phyloP scores from a whole-genome alignment of 2,797 vertebrate species.

The Sebastes alutus region DNA sequence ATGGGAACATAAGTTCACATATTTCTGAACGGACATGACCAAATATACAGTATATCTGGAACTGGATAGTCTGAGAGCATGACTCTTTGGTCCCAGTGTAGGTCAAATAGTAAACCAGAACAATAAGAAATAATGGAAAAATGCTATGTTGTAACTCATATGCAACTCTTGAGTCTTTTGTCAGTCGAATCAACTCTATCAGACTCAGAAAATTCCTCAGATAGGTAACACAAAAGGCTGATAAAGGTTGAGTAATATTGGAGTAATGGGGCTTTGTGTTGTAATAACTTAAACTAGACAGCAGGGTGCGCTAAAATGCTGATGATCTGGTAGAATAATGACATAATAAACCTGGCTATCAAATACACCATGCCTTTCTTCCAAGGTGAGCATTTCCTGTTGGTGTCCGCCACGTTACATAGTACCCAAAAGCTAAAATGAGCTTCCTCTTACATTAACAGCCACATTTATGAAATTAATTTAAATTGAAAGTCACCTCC shows the following conservation, averaged over 20 bases:
- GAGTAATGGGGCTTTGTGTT: not conserved
- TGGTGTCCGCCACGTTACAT: too few species aligned
- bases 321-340: not conserved
- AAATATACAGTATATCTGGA: not conserved
- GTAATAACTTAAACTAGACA: constrained; percentile 20
- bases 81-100: not conserved
- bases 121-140: not conserved
- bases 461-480: too few species aligned
- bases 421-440: not conserved
- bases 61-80: not conserved
- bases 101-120: not conserved
- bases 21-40: not conserved
- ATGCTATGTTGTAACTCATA: constrained; percentile 18
- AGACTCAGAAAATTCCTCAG: not conserved
- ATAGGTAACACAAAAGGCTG: not conserved
- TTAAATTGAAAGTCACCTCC: not conserved
- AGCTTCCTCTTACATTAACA: not conserved
- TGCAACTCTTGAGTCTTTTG: constrained; percentile 1
- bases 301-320: constrained; percentile 21
- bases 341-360: not conserved
- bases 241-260: not conserved
- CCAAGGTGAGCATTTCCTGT: not conserved
- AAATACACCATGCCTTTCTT: not conserved
- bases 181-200: not conserved
- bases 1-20: not conserved